Percentiles rank a stretch among this genome's conserved stretches.
These are phyloP conservation scores for Sisyra nigra DNA, from an alignment of 2,888 invertebrate genomes.

Conservation along the genomic window DNA sequence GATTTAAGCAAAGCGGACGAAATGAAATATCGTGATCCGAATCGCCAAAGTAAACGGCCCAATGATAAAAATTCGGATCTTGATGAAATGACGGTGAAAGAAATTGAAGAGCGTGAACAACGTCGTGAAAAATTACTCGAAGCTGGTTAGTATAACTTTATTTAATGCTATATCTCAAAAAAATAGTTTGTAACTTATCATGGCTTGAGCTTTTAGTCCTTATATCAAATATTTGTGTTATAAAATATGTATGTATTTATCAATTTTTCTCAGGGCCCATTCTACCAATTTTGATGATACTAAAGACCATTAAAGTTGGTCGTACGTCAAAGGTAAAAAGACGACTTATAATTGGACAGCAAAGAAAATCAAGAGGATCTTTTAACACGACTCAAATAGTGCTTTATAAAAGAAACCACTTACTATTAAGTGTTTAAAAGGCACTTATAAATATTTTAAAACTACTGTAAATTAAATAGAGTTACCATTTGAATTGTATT, in stretches of 20 bases:
- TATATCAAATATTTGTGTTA: too few species aligned
- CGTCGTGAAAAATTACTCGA: conserved; percentile 51
- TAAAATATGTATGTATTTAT: too few species aligned
- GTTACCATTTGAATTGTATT: too few species aligned
- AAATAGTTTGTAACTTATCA: background rate
- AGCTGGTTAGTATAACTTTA: conserved; percentile 35
- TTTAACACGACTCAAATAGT: too few species aligned
- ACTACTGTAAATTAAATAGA: too few species aligned
- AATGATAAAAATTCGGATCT: conserved; percentile 26
- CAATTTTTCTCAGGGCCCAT: too few species aligned
- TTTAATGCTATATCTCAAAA: background rate
- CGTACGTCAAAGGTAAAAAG: background rate
- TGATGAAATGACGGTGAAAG: conserved; percentile 26
- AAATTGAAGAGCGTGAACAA: conserved; percentile 30
- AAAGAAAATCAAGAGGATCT: too few species aligned
- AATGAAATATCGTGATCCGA: conserved; percentile 1
- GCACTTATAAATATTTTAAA: too few species aligned
- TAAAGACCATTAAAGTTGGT: too few species aligned
- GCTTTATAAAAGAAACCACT: too few species aligned
- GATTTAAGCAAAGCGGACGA: conserved; percentile 20
- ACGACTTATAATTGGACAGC: background rate
- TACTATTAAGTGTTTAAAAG: background rate
- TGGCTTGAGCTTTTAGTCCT: background rate
- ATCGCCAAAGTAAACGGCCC: background rate
- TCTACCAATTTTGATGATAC: too few species aligned